phyloP scores from a whole-genome alignment of 2,888 invertebrate species.

The Lymantria dispar region DNA sequence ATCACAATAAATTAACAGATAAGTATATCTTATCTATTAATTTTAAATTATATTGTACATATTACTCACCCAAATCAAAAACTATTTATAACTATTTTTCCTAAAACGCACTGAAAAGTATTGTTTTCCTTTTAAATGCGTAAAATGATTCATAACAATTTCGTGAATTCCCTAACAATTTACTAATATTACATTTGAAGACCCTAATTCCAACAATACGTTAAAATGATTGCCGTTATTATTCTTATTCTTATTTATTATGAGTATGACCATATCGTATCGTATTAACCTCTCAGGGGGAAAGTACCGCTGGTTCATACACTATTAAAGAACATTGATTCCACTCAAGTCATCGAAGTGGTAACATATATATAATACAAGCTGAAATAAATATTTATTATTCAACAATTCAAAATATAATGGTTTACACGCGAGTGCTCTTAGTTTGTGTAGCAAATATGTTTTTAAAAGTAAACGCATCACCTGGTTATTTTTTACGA shows the following conservation, averaged over 20 bases:
- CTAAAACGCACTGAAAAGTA: not conserved
- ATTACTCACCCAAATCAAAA: not conserved
- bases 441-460: constrained; percentile 7
- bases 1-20: too few relatives aligned
- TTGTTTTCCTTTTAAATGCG: not conserved
- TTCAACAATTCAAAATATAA: constrained; percentile 6
- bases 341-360: constrained; percentile 12
- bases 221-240: not conserved
- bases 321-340: constrained; percentile 13
- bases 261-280: constrained; percentile 13
- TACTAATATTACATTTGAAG: constrained; percentile 7
- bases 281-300: constrained; percentile 14
- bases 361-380: constrained; percentile 5
- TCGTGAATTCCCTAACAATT: too few relatives aligned
- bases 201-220: constrained; percentile 9
- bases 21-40: too few relatives aligned
- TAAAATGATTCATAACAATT: constrained; percentile 6
- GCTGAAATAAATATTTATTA: not conserved
- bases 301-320: constrained; percentile 22
- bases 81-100: too few relatives aligned
- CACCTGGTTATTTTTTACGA: constrained; percentile 3
- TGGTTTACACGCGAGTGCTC: constrained; percentile 11
- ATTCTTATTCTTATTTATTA: not conserved
- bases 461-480: constrained; percentile 11
- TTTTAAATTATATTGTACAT: too few relatives aligned